Percentiles rank a stretch among this genome's conserved stretches.
phyloP scores from a whole-genome alignment of 2,113 vertebrate species.

The Leucopsar rothschildi region DNA sequence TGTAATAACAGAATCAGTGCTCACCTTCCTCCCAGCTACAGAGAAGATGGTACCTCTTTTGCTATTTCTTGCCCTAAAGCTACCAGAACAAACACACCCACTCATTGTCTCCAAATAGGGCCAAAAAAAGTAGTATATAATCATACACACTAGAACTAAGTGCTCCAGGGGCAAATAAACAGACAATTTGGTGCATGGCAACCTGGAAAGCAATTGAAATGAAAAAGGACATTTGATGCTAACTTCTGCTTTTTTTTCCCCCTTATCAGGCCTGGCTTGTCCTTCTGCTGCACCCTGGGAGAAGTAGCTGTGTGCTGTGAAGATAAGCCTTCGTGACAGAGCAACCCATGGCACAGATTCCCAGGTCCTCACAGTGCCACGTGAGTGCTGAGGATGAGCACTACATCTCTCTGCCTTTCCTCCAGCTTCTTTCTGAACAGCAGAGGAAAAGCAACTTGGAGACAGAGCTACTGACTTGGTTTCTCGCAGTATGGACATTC shows the following conservation, averaged over 20 bases:
- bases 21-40: constrained; percentile 8
- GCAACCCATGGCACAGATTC: neutral
- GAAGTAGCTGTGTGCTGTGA: neutral
- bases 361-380: neutral
- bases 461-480: neutral
- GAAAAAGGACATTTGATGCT: neutral
- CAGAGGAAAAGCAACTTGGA: neutral
- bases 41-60: neutral
- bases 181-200: neutral
- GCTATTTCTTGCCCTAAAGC: constrained; percentile 41
- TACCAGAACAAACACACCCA: constrained; percentile 38
- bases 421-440: neutral
- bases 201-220: constrained; percentile 26
- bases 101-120: constrained; percentile 3
- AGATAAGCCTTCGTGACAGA: constrained; percentile 1
- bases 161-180: constrained; percentile 36
- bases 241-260: neutral
- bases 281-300: constrained; percentile 4
- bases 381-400: neutral
- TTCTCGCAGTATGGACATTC: neutral
- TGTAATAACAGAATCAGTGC: neutral
- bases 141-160: neutral
- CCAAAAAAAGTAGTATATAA: constrained; percentile 33
- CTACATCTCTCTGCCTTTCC: neutral
- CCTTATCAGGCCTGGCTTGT: neutral